Percentiles rank a stretch among this genome's conserved stretches.
Evolutionary conservation across 2,888 invertebrate species (phyloP).

Genomic region (Perizoma flavofasciatum): DNA sequence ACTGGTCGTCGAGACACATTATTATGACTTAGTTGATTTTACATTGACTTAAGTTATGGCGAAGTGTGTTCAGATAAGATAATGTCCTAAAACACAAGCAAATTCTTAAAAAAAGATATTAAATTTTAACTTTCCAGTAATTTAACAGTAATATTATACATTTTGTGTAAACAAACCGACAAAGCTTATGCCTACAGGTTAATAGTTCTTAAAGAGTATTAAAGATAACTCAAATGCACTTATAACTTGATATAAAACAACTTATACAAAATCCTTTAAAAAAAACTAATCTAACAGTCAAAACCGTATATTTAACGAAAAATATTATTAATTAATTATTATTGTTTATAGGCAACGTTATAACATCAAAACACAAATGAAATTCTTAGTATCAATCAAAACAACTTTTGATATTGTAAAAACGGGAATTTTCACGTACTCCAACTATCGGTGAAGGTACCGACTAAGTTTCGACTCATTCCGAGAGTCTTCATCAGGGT

Average conservation of each 20-base stretch:
- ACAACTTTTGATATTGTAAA: no score
- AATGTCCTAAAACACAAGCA: no score
- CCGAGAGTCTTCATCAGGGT: no score
- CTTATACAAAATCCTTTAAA: background rate
- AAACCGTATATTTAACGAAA: constrained; percentile 3
- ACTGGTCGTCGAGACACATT: constrained; percentile 23
- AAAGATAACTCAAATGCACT: background rate
- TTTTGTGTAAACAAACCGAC: constrained; percentile 2
- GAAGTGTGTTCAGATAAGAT: background rate
- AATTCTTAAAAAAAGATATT: no score
- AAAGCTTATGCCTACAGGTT: constrained; percentile 1
- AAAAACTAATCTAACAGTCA: constrained; percentile 4
- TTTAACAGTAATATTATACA: background rate
- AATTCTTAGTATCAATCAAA: no score
- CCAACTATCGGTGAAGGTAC: no score
- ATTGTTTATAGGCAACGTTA: constrained; percentile 1
- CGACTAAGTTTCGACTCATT: no score
- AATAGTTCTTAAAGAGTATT: no score
- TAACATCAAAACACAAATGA: background rate
- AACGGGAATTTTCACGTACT: no score
- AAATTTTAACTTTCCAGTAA: no score
- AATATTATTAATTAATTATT: constrained; percentile 3
- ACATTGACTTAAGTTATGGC: constrained; percentile 12
- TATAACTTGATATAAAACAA: background rate
- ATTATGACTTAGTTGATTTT: background rate